Conservation (phyloP, 2,113 vertebrate genomes). For the Bucco capensis region DNA sequence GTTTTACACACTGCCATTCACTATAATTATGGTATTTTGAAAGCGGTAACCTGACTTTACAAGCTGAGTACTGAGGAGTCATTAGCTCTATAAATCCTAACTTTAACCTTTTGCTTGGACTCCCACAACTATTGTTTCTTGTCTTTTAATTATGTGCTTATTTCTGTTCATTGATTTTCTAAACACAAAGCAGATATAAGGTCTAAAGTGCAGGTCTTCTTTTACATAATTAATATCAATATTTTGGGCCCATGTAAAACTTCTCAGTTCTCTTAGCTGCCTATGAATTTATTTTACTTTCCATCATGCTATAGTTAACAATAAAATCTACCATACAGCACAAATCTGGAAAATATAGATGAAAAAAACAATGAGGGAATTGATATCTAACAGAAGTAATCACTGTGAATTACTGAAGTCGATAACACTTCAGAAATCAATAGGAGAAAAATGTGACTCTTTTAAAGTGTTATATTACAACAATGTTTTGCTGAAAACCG, state of each 20-base stretch:
- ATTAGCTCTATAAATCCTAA: background rate
- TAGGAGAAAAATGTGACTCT: constrained; percentile 68
- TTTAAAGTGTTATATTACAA: constrained; percentile 71
- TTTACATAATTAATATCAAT: background rate
- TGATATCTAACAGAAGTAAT: constrained; percentile 59
- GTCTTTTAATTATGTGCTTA: background rate
- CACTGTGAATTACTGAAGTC: constrained; percentile 38
- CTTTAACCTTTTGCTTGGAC: background rate
- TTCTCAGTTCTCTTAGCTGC: background rate
- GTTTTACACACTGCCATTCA: background rate
- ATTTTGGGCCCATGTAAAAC: background rate
- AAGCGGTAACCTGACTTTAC: background rate
- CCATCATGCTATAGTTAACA: background rate
- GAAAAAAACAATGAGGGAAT: constrained; percentile 34
- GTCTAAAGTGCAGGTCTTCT: background rate
- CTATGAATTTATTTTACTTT: constrained; percentile 30
- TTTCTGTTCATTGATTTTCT: background rate
- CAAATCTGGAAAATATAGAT: background rate
- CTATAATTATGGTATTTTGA: background rate
- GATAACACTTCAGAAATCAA: constrained; percentile 60
- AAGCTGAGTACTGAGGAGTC: background rate
- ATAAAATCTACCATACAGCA: constrained; percentile 30
- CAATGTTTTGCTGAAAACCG: constrained; percentile 69
- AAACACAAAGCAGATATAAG: background rate
- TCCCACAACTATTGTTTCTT: background rate